Evolutionary conservation across 1,140 invertebrate species (phyloP), one percentile per base, ranked within the genome.

Genomic region (Drosophila nebulosa): DNA sequence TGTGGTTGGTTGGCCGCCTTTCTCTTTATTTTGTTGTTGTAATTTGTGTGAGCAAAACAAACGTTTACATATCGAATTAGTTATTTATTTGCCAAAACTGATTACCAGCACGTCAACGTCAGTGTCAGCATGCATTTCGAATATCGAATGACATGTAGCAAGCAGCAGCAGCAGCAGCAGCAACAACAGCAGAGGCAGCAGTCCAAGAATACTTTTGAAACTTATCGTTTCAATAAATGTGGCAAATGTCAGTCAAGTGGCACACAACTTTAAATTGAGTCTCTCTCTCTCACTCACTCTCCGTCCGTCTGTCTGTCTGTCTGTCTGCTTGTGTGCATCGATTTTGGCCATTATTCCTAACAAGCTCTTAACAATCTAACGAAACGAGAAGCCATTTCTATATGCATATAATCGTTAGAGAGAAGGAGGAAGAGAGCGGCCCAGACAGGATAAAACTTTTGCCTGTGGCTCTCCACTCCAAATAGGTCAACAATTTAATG

Each of bases 281-380:
- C 21, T 39, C 42, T 32, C 36, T 22, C 70, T 39, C 42, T 27
- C 21, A 30, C 42, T 32, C 36, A n/a, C n/a, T n/a, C n/a, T n/a
- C n/a, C n/a, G n/a, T 22, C 50, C n/a, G 0, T 36, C 21, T 51
- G 1, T 30, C 32, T 66, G 27, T 53, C 58, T 60, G 16, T 73
- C 39, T 69, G 60, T 62, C 3, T 27, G 6, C 26, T 46, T 67
- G 51, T 55, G 55, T 66, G 53, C 70, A 81, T 77, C 50, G 70
- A 64, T 68, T 78, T 74, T 68, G 74, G 18, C 55, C 77, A 85
- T 86, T 84, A 80, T 78, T 74, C 7, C 75, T 59, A 84, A 80
- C 69, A 55, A 84, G 67, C 69, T 59, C 61, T 79, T 66, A 64
- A 69, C 73, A 85, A 61, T 70, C 60, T 36, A 64, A 50, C 52